phyloP scores from a whole-genome alignment of 2,888 invertebrate genomes.

The Caprella mutica region DNA sequence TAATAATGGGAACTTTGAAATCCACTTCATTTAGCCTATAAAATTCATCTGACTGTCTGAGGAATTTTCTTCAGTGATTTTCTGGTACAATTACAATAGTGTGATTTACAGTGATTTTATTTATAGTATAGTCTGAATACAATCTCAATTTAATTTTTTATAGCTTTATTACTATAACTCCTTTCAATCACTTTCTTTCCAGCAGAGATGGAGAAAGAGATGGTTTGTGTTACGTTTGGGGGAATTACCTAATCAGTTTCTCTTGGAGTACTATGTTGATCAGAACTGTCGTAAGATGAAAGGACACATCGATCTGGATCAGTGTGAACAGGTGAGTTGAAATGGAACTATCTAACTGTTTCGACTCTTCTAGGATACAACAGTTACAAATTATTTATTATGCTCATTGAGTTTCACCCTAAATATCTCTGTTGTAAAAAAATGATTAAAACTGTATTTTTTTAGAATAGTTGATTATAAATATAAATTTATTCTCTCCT shows the following conservation, averaged over 20 bases:
- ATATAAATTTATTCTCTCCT: neutral
- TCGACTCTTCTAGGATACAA: no score
- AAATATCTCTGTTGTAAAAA: no score
- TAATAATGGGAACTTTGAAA: no score
- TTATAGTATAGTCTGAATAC: neutral
- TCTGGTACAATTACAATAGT: neutral
- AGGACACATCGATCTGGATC: slow-evolving; percentile 83
- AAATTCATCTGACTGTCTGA: no score
- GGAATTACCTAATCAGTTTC: slow-evolving; percentile 84
- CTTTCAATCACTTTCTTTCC: slow-evolving; percentile 28
- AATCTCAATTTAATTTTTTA: neutral
- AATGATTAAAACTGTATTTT: no score
- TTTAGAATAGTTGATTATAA: neutral
- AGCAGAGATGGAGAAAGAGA: slow-evolving; percentile 84
- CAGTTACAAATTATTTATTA: no score
- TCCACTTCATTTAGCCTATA: no score
- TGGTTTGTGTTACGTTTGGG: slow-evolving; percentile 87
- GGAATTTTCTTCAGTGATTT: no score
- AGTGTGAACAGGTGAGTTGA: slow-evolving; percentile 76
- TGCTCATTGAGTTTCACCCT: no score
- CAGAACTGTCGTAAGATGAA: slow-evolving; percentile 70
- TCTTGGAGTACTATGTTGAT: slow-evolving; percentile 86
- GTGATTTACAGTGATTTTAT: no score
- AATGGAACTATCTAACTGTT: no score
- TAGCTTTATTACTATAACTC: neutral